Percentiles rank a stretch among this genome's conserved stretches.
phyloP scores from a whole-genome alignment of 2,888 invertebrate genomes.

The Apodemia zela region DNA sequence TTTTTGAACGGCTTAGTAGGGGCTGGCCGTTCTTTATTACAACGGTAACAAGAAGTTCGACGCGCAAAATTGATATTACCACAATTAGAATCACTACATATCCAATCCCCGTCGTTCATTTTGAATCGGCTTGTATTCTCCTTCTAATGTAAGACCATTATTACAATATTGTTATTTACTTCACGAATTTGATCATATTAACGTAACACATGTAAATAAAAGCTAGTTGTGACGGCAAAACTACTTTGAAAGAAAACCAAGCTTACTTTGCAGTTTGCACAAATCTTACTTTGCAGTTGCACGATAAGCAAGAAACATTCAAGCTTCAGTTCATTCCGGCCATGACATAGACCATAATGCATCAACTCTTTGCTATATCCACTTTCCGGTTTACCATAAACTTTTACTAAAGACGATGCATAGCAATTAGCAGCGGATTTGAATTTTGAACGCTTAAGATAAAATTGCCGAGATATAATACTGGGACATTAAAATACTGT shows the following conservation, averaged over 20 bases:
- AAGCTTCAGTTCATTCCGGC: slow-evolving; percentile 51
- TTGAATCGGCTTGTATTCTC: slow-evolving; percentile 44
- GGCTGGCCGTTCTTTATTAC: slow-evolving; percentile 85
- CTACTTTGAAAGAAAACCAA: slow-evolving; percentile 69
- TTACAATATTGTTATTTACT: not conserved
- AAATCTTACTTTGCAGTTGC: slow-evolving; percentile 15
- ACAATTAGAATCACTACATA: slow-evolving; percentile 85
- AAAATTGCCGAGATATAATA: too few species aligned
- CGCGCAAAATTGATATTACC: slow-evolving; percentile 97
- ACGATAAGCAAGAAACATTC: slow-evolving; percentile 22
- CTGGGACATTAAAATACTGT: too few species aligned
- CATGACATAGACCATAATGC: slow-evolving; percentile 41
- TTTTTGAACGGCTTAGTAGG: slow-evolving; percentile 79
- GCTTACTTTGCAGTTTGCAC: slow-evolving; percentile 57
- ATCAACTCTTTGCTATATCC: slow-evolving; percentile 14
- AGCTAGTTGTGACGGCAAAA: slow-evolving; percentile 53
- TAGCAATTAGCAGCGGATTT: too few species aligned
- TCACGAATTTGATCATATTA: slow-evolving; percentile 65
- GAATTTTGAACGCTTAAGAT: too few species aligned
- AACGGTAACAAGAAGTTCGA: slow-evolving; percentile 93
- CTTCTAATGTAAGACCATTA: not conserved
- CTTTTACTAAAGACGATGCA: not conserved
- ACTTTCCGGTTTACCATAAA: slow-evolving; percentile 20
- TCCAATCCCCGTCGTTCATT: slow-evolving; percentile 83
- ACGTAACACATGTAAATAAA: slow-evolving; percentile 35